A percentile compares a stretch with the other conserved stretches of the same genome.
Conservation (phyloP, 2,797 vertebrate genomes). For the Rhadinocentrus ornatus region DNA sequence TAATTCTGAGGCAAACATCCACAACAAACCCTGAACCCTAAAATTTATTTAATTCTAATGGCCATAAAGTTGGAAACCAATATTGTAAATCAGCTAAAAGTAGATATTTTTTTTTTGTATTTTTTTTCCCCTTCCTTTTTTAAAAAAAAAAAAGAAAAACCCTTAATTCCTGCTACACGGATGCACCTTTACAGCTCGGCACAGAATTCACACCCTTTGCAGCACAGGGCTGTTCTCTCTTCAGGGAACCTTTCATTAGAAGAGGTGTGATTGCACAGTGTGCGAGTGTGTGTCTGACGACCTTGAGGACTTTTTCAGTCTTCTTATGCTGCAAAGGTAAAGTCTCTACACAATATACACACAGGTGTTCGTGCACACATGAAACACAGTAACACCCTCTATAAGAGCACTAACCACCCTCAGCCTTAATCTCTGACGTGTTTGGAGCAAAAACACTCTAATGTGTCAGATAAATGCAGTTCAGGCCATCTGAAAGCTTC, state of each 20-base stretch:
- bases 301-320: conserved; percentile 11
- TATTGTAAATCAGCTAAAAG: no score
- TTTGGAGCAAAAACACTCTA: conserved; percentile 8
- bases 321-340: conserved; percentile 4
- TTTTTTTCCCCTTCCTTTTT: not conserved
- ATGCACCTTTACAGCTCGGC: not conserved
- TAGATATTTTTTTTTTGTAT: no score
- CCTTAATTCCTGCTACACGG: not conserved
- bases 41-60: no score
- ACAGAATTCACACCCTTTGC: not conserved
- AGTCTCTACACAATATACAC: not conserved
- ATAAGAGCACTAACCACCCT: conserved; percentile 2
- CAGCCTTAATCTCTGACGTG: conserved; percentile 19
- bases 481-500: conserved; percentile 28
- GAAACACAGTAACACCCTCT: not conserved
- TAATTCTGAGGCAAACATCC: conserved; percentile 29
- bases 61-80: no score
- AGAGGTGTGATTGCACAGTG: conserved; percentile 22
- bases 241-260: conserved; percentile 8
- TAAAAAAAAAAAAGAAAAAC: no score
- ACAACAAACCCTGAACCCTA: not conserved
- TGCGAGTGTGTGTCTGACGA: conserved; percentile 1
- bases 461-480: conserved; percentile 53
- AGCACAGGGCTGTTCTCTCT: conserved; percentile 8
- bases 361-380: not conserved